Conservation (phyloP, 1,140 invertebrate species). For the Drosophila tsacasi region DNA sequence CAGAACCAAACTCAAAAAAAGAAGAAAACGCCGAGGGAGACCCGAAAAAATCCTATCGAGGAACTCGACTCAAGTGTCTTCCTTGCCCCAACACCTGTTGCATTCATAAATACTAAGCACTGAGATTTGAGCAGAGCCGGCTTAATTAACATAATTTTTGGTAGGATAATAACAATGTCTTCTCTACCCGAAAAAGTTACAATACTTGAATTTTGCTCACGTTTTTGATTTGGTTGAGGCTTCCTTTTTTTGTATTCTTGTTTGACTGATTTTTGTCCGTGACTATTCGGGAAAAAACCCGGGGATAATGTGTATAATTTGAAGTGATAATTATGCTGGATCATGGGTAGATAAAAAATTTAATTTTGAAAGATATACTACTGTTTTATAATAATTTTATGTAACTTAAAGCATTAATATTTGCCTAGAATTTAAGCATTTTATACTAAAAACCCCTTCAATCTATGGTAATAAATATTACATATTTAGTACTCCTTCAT, state of each 20-base stretch:
- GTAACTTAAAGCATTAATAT: neutral
- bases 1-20: neutral
- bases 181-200: neutral
- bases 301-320: neutral
- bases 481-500: neutral
- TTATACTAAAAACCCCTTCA: no score
- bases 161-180: slow-evolving; percentile 45
- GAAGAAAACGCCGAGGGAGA: slow-evolving; percentile 1
- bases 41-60: slow-evolving; percentile 30
- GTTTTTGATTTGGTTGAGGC: slow-evolving; percentile 30
- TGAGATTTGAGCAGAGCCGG: slow-evolving; percentile 7
- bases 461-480: no score
- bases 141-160: slow-evolving; percentile 75
- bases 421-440: neutral
- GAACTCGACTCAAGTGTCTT: slow-evolving; percentile 46
- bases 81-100: slow-evolving; percentile 66
- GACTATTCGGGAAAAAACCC: slow-evolving; percentile 42
- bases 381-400: neutral
- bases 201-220: slow-evolving; percentile 63
- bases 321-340: neutral
- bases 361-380: neutral
- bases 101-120: slow-evolving; percentile 69
- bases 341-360: neutral
- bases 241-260: slow-evolving; percentile 33
- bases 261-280: neutral